These are phyloP conservation scores for Melanotaenia maccullochi DNA, from an alignment of 2,797 vertebrate species.

Conservation along the genomic window DNA sequence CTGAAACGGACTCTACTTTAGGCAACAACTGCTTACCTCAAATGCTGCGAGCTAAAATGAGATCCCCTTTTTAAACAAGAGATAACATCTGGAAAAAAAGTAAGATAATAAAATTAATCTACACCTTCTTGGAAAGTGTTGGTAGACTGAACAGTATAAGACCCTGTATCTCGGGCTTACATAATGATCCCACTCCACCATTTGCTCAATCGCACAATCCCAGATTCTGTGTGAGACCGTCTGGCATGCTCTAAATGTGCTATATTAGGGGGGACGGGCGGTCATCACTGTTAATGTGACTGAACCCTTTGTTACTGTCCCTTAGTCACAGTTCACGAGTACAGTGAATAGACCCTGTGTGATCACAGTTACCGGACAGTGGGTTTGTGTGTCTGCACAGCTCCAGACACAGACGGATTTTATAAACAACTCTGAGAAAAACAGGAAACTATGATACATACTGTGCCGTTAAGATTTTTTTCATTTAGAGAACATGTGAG, in stretches of 20 bases:
- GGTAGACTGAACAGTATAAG: slow-evolving; percentile 5
- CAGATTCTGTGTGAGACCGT: slow-evolving; percentile 46
- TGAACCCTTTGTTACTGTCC: slow-evolving; percentile 69
- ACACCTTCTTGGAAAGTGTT: slow-evolving; percentile 7
- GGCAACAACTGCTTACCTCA: slow-evolving; percentile 79
- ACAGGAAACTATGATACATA: slow-evolving; percentile 77
- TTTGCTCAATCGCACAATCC: slow-evolving; percentile 51
- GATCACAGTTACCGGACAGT: slow-evolving; percentile 63
- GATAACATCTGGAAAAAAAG: slow-evolving; percentile 81
- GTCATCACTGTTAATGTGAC: slow-evolving; percentile 66
- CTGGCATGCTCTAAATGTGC: slow-evolving; percentile 38
- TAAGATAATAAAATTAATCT: neutral
- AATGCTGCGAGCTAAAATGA: slow-evolving; percentile 79
- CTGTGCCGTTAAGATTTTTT: slow-evolving; percentile 28
- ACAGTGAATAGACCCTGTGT: slow-evolving; percentile 42
- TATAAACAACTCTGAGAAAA: slow-evolving; percentile 72
- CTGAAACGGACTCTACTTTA: neutral
- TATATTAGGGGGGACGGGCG: slow-evolving; percentile 55
- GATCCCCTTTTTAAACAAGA: slow-evolving; percentile 89
- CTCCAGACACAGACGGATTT: slow-evolving; percentile 67
- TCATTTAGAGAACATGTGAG: slow-evolving; percentile 37
- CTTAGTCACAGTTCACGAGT: slow-evolving; percentile 56
- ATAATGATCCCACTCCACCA: slow-evolving; percentile 27
- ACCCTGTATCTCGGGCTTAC: slow-evolving; percentile 35
- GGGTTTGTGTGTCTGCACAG: slow-evolving; percentile 65